A percentile compares a stretch with the other conserved stretches of the same genome.
Evolutionary conservation across 1,140 invertebrate species (phyloP).

Genomic region (Thaumatotibia leucotreta): DNA sequence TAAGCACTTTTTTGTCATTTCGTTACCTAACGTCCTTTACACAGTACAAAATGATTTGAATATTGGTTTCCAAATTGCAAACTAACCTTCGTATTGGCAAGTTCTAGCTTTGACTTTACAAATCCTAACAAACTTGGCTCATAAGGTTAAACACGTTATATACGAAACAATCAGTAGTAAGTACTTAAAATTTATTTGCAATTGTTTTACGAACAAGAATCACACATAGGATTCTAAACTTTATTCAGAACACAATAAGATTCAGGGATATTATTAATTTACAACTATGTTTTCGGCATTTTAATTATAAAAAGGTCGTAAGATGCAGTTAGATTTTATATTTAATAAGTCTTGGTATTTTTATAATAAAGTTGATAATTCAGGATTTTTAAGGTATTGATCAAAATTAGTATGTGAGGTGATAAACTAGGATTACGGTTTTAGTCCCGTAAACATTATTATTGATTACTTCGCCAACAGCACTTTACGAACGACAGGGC

Average conservation of each 20-base stretch:
- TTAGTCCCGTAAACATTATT: not conserved
- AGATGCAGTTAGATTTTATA: not conserved
- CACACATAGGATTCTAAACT: not conserved
- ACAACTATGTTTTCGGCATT: not conserved
- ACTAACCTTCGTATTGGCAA: not conserved
- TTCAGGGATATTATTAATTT: not conserved
- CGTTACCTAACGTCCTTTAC: too few species aligned
- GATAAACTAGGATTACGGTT: not conserved
- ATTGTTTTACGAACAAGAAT: not conserved
- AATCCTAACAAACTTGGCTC: not conserved
- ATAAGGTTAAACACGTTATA: not conserved
- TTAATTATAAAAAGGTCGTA: not conserved
- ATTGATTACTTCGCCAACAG: not conserved
- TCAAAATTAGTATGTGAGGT: not conserved
- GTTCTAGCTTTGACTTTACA: not conserved
- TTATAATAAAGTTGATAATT: not conserved
- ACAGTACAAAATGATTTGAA: too few species aligned
- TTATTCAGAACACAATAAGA: not conserved
- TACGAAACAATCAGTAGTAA: not conserved
- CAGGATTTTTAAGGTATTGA: not conserved
- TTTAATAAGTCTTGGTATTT: not conserved
- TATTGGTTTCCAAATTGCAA: too few species aligned
- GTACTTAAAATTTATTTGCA: not conserved
- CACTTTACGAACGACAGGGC: too few species aligned
- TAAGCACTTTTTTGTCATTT: too few species aligned